Percentiles rank a stretch among this genome's conserved stretches.
Evolutionary conservation across 23 tunicate genomes (phyloP).

Genomic region (Phallusia fumigata): DNA sequence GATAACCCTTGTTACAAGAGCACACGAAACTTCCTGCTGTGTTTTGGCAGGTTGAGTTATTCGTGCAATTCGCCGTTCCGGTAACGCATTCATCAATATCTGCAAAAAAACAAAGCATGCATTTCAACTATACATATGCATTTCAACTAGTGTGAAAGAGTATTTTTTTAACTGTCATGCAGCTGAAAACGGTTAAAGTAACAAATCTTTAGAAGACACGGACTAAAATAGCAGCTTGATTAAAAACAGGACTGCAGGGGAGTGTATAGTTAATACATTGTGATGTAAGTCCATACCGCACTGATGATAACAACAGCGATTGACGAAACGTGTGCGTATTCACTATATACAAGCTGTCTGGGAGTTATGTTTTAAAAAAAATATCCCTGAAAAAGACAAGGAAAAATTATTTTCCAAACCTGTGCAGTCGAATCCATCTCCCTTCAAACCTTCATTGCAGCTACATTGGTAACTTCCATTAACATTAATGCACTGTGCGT

Average conservation of each 20-base stretch:
- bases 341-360: too few relatives aligned
- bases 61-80: conserved; percentile 1
- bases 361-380: background rate
- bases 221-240: too few relatives aligned
- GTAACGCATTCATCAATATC: conserved; percentile 32
- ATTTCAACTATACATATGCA: too few relatives aligned
- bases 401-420: background rate
- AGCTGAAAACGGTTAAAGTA: too few relatives aligned
- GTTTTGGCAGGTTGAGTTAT: conserved; percentile 1
- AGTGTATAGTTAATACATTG: too few relatives aligned
- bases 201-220: too few relatives aligned
- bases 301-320: too few relatives aligned
- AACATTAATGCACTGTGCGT: conserved; percentile 25
- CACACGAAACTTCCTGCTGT: conserved; percentile 17
- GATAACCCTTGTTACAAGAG: conserved; percentile 11
- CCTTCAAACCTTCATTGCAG: conserved; percentile 30
- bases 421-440: conserved; percentile 42
- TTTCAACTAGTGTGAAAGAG: too few relatives aligned
- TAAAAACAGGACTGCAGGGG: too few relatives aligned
- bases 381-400: background rate
- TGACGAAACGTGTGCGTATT: too few relatives aligned
- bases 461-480: conserved; percentile 27
- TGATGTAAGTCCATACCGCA: too few relatives aligned
- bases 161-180: too few relatives aligned
- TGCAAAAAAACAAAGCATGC: background rate